These are phyloP conservation scores for Malurus melanocephalus DNA, from an alignment of 2,113 vertebrate genomes.

Conservation along the genomic window DNA sequence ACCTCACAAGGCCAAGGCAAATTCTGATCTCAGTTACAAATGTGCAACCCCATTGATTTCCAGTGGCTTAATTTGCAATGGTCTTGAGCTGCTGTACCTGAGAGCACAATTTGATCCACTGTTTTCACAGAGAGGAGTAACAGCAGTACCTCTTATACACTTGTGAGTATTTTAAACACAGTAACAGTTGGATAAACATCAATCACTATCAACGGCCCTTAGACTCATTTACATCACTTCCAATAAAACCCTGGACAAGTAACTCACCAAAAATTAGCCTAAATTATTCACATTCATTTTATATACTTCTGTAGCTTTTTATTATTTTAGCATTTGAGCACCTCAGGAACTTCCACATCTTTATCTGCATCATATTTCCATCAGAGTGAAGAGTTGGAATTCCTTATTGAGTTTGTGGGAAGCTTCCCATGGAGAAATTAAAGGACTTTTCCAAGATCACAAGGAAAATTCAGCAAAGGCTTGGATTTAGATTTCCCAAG, in stretches of 20 bases:
- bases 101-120: conserved; percentile 32
- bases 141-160: not conserved
- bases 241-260: not conserved
- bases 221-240: conserved; percentile 3
- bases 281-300: not conserved
- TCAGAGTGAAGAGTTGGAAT: not conserved
- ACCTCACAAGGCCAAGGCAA: conserved; percentile 36
- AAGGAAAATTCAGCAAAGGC: not conserved
- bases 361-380: not conserved
- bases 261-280: not conserved
- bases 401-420: not conserved
- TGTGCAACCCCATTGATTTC: conserved; percentile 39
- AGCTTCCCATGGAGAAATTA: not conserved
- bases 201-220: not conserved
- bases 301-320: not conserved
- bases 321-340: not conserved
- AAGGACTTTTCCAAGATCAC: not conserved
- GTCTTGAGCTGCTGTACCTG: conserved; percentile 44
- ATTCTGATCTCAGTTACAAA: conserved; percentile 51
- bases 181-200: not conserved
- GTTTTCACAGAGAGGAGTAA: conserved; percentile 16
- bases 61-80: conserved; percentile 55
- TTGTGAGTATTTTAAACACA: not conserved
- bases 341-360: not conserved
- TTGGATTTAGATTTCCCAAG: not conserved